These are phyloP conservation scores for Julus scandinavius DNA, from an alignment of 2,888 invertebrate species.

Conservation along the genomic window DNA sequence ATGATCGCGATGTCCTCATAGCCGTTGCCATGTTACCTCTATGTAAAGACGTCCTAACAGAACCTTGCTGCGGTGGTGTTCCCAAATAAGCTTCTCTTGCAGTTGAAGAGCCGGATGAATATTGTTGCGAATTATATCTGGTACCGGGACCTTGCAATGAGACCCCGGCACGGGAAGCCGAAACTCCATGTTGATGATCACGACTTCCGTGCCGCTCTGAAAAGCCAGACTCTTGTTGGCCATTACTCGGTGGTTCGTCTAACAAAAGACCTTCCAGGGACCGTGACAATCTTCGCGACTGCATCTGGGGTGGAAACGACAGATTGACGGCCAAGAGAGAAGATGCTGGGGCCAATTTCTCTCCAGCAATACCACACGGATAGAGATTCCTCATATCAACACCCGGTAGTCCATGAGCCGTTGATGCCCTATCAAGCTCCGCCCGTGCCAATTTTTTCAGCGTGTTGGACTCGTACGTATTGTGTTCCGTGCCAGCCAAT, in stretches of 20 bases:
- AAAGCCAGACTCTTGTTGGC: neutral
- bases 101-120: neutral
- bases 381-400: constrained; percentile 65
- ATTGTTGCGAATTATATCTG: neutral
- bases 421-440: constrained; percentile 47
- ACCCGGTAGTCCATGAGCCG: constrained; percentile 64
- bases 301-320: constrained; percentile 54
- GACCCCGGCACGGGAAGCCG: neutral
- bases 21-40: neutral
- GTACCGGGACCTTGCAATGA: neutral
- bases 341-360: constrained; percentile 63
- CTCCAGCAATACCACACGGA: constrained; percentile 61
- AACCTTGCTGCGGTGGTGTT: neutral
- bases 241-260: neutral
- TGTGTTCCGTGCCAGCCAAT: constrained; percentile 74
- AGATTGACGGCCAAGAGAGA: constrained; percentile 57
- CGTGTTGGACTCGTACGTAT: constrained; percentile 74
- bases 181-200: neutral
- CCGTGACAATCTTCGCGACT: constrained; percentile 69
- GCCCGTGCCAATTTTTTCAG: constrained; percentile 42
- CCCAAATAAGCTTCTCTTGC: neutral
- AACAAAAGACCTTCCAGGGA: constrained; percentile 73
- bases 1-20: constrained; percentile 48
- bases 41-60: neutral
- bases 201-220: neutral